A percentile compares a stretch with the other conserved stretches of the same genome.
phyloP scores from a whole-genome alignment of 2,113 vertebrate genomes.

The Oryzias curvinotus region DNA sequence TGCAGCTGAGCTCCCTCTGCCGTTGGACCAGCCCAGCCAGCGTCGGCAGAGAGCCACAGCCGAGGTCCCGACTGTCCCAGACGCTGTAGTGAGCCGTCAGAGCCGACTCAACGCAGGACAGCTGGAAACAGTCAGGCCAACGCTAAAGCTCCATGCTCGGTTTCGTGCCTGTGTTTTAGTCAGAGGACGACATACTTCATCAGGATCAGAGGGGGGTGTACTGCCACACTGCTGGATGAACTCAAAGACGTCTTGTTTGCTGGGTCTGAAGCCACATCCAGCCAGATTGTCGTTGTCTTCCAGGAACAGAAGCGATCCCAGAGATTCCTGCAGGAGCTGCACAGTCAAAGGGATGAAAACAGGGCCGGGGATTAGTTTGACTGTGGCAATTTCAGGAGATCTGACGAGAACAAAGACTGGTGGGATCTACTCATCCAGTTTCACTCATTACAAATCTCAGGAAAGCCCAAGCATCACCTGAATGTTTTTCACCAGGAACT shows the following conservation, averaged over 20 bases:
- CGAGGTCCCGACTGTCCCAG: slow-evolving; percentile 74
- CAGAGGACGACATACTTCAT: slow-evolving; percentile 60
- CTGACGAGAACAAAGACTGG: no score
- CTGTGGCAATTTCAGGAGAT: neutral
- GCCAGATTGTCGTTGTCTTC: slow-evolving; percentile 21
- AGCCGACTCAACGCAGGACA: slow-evolving; percentile 69
- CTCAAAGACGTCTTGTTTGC: slow-evolving; percentile 78
- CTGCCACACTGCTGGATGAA: slow-evolving; percentile 80
- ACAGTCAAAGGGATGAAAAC: neutral
- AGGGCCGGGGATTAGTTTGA: neutral
- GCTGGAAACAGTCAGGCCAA: slow-evolving; percentile 44
- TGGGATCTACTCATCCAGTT: no score
- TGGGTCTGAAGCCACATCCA: slow-evolving; percentile 68
- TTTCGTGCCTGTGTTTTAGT: neutral
- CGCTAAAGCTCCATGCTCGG: neutral
- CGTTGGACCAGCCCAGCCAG: slow-evolving; percentile 62
- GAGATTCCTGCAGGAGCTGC: slow-evolving; percentile 75
- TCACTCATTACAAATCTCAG: no score
- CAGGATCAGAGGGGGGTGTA: slow-evolving; percentile 41
- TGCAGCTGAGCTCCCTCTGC: slow-evolving; percentile 54
- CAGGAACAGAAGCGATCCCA: slow-evolving; percentile 66
- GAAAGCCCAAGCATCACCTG: no score
- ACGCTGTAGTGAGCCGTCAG: slow-evolving; percentile 74
- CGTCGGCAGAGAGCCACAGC: slow-evolving; percentile 66
- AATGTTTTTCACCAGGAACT: slow-evolving; percentile 74